phyloP scores from a whole-genome alignment of 2,888 invertebrate species.

The Strigamia maritima region DNA sequence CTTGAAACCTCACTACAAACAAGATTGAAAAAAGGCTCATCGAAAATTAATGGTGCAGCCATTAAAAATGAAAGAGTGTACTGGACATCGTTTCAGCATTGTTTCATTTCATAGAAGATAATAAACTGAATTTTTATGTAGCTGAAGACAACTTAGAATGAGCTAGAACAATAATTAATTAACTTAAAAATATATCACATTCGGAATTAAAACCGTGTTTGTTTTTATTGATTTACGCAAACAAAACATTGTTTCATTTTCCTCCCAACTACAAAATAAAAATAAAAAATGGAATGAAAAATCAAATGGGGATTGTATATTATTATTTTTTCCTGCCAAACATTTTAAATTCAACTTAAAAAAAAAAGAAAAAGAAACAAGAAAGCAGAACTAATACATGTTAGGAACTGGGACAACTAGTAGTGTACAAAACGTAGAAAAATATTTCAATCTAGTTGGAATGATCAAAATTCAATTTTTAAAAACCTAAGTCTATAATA shows the following conservation, averaged over 20 bases:
- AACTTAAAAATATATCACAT: not conserved
- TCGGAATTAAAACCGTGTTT: not conserved
- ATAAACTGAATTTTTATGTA: no score
- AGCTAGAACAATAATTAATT: no score
- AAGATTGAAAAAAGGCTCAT: no score
- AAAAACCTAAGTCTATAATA: not conserved
- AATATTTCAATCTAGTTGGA: constrained; percentile 8
- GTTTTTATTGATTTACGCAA: not conserved
- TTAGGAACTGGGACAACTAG: not conserved
- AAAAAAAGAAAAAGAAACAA: not conserved
- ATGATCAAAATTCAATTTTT: not conserved
- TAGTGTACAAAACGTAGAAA: not conserved
- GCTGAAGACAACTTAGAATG: no score
- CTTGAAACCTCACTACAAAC: no score
- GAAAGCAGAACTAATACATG: not conserved
- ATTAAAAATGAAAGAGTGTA: no score
- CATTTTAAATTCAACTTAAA: not conserved
- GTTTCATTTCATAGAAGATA: no score
- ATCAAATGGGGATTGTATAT: not conserved
- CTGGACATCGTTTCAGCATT: no score
- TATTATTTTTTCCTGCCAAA: not conserved
- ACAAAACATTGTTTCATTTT: constrained; percentile 6
- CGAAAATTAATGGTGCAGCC: no score
- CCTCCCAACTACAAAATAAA: not conserved
- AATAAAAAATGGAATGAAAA: not conserved